Percentiles rank a stretch among this genome's conserved stretches.
Evolutionary conservation across 2,888 invertebrate species (phyloP).

Genomic region (Drosophila prolongata): DNA sequence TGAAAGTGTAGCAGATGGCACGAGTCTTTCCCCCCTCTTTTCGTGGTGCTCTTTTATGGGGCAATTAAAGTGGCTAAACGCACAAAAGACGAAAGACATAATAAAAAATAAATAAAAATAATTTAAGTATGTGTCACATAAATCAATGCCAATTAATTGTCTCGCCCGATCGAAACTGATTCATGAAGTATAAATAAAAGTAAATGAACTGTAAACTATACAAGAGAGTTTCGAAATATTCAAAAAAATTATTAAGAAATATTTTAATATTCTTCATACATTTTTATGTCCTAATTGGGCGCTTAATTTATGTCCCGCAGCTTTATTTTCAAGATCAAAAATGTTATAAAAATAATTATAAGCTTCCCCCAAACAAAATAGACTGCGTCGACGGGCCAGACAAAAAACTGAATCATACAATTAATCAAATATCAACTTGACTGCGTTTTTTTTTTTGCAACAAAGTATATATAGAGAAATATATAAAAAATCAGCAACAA

Average conservation of each 20-base stretch:
- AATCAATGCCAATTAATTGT: conserved; percentile 58
- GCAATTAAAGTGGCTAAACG: conserved; percentile 54
- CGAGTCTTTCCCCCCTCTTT: conserved; percentile 6
- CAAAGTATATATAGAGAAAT: conserved; percentile 23
- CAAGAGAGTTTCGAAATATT: conserved; percentile 1
- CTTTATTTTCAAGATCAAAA: conserved; percentile 29
- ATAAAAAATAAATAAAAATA: conserved; percentile 25
- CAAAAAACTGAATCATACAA: conserved; percentile 58
- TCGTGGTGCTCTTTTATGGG: conserved; percentile 15
- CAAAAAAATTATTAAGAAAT: not conserved
- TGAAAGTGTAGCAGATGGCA: conserved; percentile 61
- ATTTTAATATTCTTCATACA: not conserved
- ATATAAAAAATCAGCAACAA: conserved; percentile 34
- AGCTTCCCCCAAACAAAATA: conserved; percentile 23
- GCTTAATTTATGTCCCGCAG: conserved; percentile 7
- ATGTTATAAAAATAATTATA: conserved; percentile 12
- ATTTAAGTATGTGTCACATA: conserved; percentile 45
- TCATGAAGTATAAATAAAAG: conserved; percentile 27
- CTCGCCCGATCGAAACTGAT: conserved; percentile 40
- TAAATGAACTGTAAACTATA: conserved; percentile 1
- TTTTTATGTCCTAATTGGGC: conserved; percentile 7
- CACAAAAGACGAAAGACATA: conserved; percentile 38
- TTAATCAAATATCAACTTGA: conserved; percentile 48
- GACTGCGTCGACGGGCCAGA: conserved; percentile 3
- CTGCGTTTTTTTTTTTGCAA: conserved; percentile 56